Evolutionary conservation across 2,797 vertebrate genomes (phyloP).

Genomic region (Carapus acus): DNA sequence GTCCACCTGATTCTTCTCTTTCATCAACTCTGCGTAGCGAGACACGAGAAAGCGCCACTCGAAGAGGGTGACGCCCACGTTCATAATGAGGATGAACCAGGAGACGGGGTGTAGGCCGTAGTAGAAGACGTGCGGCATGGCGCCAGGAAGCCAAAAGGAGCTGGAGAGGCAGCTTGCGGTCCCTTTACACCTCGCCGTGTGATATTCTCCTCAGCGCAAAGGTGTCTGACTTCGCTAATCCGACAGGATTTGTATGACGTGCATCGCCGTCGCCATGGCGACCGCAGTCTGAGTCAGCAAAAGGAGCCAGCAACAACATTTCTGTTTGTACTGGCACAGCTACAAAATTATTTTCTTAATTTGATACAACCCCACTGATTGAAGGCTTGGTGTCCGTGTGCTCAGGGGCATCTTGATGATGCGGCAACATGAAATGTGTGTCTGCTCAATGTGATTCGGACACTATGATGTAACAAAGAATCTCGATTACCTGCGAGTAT

Average conservation of each 20-base stretch:
- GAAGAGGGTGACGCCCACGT: conserved; percentile 44
- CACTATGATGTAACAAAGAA: no score
- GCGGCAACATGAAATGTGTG: no score
- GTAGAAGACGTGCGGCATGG: conserved; percentile 51
- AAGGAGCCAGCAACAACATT: no score
- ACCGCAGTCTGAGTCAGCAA: conserved; percentile 48
- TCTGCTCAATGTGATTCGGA: no score
- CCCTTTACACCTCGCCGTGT: conserved; percentile 18
- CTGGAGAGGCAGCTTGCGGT: neutral
- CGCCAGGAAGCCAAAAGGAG: neutral
- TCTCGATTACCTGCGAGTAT: conserved; percentile 38
- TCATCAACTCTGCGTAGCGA: conserved; percentile 10
- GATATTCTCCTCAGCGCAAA: conserved; percentile 8
- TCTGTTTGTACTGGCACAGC: no score
- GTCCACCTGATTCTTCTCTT: neutral
- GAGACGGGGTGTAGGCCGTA: conserved; percentile 65
- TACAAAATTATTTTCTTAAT: no score
- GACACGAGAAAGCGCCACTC: conserved; percentile 63
- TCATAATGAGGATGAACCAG: conserved; percentile 58
- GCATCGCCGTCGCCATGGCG: conserved; percentile 15
- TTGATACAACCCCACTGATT: no score
- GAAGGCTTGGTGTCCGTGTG: no score
- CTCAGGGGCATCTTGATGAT: no score
- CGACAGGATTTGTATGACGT: conserved; percentile 54
- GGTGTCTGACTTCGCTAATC: conserved; percentile 48